Conservation (phyloP, 1,140 invertebrate genomes). For the Battus philenor region DNA sequence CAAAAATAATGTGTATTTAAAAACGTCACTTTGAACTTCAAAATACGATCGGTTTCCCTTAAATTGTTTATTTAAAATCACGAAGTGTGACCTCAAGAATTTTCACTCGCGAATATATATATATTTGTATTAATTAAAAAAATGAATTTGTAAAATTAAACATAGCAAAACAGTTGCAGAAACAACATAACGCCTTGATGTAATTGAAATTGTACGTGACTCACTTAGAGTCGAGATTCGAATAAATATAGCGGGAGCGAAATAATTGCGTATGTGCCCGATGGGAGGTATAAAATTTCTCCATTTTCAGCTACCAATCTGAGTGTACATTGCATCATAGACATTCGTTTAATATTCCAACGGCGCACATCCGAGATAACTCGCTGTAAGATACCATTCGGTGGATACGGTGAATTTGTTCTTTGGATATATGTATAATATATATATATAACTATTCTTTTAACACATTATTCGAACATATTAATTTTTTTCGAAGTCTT, state of each 20-base stretch:
- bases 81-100: too few species aligned
- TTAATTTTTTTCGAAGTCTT: too few species aligned
- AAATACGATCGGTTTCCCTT: too few species aligned
- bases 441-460: too few species aligned
- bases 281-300: constrained; percentile 10
- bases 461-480: too few species aligned
- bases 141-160: background rate
- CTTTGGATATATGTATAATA: too few species aligned
- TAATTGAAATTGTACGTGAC: constrained; percentile 15
- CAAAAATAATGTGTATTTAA: too few species aligned
- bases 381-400: constrained; percentile 6
- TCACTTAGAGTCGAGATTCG: constrained; percentile 5
- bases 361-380: constrained; percentile 7
- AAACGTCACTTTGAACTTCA: too few species aligned
- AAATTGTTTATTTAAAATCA: too few species aligned
- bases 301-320: constrained; percentile 4
- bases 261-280: constrained; percentile 12
- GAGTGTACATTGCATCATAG: constrained; percentile 17
- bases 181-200: background rate
- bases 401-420: too few species aligned
- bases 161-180: background rate
- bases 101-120: too few species aligned
- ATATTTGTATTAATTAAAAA: too few species aligned
- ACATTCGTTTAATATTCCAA: constrained; percentile 9
- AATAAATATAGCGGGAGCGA: constrained; percentile 7